Evolutionary conservation across 2,113 vertebrate species (phyloP).

Genomic region (Prunella fulvescens): DNA sequence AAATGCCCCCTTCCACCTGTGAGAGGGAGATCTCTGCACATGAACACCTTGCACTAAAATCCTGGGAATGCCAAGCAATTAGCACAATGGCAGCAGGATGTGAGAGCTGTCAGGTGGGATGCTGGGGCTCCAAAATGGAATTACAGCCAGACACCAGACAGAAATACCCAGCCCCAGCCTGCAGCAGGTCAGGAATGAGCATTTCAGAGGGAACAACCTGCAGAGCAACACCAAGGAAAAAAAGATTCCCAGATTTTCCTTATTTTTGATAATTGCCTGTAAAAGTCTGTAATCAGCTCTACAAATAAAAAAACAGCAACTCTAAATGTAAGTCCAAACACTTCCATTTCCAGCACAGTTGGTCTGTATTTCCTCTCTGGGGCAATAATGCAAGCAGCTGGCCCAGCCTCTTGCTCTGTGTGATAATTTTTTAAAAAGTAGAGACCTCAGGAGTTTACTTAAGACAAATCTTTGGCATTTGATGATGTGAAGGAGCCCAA

Average conservation of each 20-base stretch:
- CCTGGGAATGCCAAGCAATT: background rate
- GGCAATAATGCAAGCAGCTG: background rate
- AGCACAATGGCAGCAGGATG: background rate
- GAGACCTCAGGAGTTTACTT: background rate
- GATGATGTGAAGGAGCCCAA: background rate
- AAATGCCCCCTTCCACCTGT: background rate
- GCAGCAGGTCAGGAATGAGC: accelerated
- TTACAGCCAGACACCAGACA: background rate
- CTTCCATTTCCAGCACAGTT: background rate
- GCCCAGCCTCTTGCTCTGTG: background rate
- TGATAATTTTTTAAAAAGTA: background rate
- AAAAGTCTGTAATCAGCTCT: background rate
- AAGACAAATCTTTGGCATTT: background rate
- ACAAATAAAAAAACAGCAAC: background rate
- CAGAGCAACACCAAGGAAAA: background rate
- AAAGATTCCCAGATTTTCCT: background rate
- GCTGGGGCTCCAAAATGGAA: background rate
- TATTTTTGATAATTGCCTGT: background rate
- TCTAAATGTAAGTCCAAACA: background rate
- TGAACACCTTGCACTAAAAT: accelerated
- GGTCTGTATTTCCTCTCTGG: background rate
- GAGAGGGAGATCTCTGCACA: background rate
- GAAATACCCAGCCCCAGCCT: background rate
- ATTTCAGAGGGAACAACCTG: background rate
- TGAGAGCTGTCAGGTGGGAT: background rate